Evolutionary conservation across 2,797 vertebrate genomes (phyloP).

Genomic region (Trematomus bernacchii): DNA sequence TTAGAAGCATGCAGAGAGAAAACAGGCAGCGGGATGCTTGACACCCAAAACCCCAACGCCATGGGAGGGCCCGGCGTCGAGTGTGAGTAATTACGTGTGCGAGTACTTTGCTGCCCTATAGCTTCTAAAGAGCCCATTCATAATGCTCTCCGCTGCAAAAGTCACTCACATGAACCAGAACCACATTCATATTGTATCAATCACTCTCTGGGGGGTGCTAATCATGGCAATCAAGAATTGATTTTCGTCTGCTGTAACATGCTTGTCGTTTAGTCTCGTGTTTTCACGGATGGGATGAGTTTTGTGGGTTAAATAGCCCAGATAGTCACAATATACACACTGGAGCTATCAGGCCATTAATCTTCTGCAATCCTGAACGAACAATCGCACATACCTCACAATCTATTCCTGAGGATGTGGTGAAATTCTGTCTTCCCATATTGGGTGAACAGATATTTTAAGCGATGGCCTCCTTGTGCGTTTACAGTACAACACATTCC

Average conservation of each 20-base stretch:
- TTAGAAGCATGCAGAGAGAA: constrained; percentile 56
- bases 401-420: constrained; percentile 51
- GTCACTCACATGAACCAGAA: constrained; percentile 28
- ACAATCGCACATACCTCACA: background rate
- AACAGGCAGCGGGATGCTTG: constrained; percentile 63
- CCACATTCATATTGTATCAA: constrained; percentile 42
- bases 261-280: constrained; percentile 12
- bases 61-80: constrained; percentile 55
- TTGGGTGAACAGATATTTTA: constrained; percentile 40
- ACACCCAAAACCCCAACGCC: constrained; percentile 63
- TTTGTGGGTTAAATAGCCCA: constrained; percentile 25
- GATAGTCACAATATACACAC: constrained; percentile 32
- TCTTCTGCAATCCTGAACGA: constrained; percentile 33
- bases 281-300: constrained; percentile 41
- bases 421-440: background rate
- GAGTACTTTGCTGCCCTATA: constrained; percentile 61
- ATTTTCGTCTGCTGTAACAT: constrained; percentile 52
- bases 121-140: constrained; percentile 42
- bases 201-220: constrained; percentile 45
- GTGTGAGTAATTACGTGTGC: constrained; percentile 74
- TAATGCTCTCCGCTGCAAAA: constrained; percentile 56
- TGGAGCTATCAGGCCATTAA: constrained; percentile 52
- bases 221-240: constrained; percentile 54
- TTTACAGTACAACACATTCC: constrained; percentile 36
- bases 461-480: background rate